Base-by-base conservation (phyloP, 2,113 vertebrate genomes). In the Nesoenas mayeri region DNA sequence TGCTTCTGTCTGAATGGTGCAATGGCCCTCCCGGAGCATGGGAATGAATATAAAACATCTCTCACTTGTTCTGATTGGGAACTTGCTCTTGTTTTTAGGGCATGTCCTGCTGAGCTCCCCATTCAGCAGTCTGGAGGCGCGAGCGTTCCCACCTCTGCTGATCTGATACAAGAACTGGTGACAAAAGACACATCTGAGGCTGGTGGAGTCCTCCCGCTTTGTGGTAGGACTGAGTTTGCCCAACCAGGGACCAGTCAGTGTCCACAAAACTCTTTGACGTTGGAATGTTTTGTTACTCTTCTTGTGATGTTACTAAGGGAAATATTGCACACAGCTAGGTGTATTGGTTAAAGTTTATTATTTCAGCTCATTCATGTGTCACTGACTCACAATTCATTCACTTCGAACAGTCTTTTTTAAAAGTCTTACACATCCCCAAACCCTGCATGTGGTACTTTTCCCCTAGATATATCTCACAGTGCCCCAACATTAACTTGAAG, bases 351-450 rank as follows among this genome's bases (percentile, higher is more conserved):
- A 74, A 48, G 62, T 62, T 72, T 31, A 80, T 66, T 88, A 79
- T 95, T 96, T 94, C 90, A 90, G 34, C 67, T 90, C 79, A 15
- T 91, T 93, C 79, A 32, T 74, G 34, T 58, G 85, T 61, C 84
- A 25, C 69, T 93, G 86, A 91, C 83, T 96, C 83, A 84, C 61
- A 48, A 57, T 53, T 79, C 42, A 51, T 92, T 86, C 79, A 18
- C n/a, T 93, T 66, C 0, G 1, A 53, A 34, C 66, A 62, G 58
- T 19, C 51, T 89, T 93, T 91, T 93, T 72, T 21, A 51, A 26
- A 87, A 53, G 31, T 28, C 81, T 94, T 70, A 66, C 42, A 56
- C 72, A 58, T 48, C 74, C 25, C 29, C 79, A 91, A 84, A 32
- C 16, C 12, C 36, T n/a, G 15, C 29, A 15, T 2, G 3, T 42